These are phyloP conservation scores for Tiliacea citrago DNA, from an alignment of 2,888 invertebrate genomes.

Conservation along the genomic window DNA sequence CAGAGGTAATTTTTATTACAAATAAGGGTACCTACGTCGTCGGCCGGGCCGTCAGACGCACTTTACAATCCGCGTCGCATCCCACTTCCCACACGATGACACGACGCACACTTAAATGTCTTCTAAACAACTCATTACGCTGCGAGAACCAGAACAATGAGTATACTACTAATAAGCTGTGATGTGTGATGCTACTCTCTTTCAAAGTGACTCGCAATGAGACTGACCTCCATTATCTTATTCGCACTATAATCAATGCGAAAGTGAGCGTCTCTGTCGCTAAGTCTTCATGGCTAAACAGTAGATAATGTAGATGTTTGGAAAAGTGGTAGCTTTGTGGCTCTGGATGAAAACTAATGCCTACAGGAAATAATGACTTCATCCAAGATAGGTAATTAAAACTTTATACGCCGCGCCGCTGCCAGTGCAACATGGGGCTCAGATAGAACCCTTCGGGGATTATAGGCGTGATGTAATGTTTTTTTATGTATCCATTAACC, in stretches of 20 bases:
- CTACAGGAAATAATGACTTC: neutral
- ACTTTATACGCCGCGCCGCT: neutral
- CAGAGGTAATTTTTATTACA: constrained; percentile 46
- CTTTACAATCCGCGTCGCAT: constrained; percentile 56
- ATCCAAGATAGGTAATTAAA: neutral
- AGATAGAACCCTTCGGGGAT: too few species aligned
- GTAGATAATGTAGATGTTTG: constrained; percentile 1
- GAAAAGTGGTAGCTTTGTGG: neutral
- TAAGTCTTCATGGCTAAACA: neutral
- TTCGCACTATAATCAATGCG: constrained; percentile 10
- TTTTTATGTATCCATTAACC: too few species aligned
- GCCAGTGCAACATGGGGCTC: neutral
- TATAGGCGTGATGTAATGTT: too few species aligned
- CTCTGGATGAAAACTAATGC: neutral
- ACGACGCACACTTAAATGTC: constrained; percentile 41
- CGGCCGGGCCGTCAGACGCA: constrained; percentile 12
- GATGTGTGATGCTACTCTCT: constrained; percentile 43
- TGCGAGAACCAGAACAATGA: constrained; percentile 57
- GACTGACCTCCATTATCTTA: constrained; percentile 16
- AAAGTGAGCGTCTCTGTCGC: constrained; percentile 8
- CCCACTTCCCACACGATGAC: constrained; percentile 57
- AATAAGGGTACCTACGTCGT: constrained; percentile 46
- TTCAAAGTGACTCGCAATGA: constrained; percentile 43
- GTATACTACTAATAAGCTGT: constrained; percentile 37
- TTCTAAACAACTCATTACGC: constrained; percentile 63